These are phyloP conservation scores for Lates calcarifer DNA, from an alignment of 2,113 vertebrate genomes.

Conservation along the genomic window DNA sequence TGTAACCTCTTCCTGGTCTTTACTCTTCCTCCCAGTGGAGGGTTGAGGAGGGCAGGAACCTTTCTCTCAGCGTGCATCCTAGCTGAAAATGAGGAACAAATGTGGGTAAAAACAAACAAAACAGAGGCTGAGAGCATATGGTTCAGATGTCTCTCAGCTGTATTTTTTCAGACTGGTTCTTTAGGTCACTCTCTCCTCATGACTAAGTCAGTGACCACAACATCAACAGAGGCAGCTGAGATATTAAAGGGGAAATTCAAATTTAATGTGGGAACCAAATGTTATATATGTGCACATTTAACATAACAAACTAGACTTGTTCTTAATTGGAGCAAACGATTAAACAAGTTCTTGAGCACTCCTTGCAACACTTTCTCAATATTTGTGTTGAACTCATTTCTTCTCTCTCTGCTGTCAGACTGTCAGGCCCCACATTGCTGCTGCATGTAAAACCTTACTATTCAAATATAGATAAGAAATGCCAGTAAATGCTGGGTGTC, in stretches of 20 bases:
- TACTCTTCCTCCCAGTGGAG: neutral
- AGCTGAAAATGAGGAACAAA: conserved; percentile 64
- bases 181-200: neutral
- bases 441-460: neutral
- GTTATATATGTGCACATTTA: neutral
- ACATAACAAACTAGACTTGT: neutral
- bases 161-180: conserved; percentile 39
- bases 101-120: conserved; percentile 61
- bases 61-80: neutral
- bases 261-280: neutral
- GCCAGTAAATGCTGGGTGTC: neutral
- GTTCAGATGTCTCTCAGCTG: conserved; percentile 42
- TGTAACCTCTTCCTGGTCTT: neutral
- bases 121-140: conserved; percentile 17
- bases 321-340: neutral
- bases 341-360: neutral
- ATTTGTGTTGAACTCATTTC: neutral
- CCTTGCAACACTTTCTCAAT: neutral
- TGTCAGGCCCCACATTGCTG: too few species aligned
- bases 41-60: conserved; percentile 5
- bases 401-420: neutral
- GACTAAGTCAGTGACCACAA: conserved; percentile 24
- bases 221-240: conserved; percentile 33
- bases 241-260: neutral
- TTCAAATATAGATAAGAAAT: conserved; percentile 9